Base-by-base conservation (phyloP, 2,888 invertebrate genomes). In the Acleris literana region DNA sequence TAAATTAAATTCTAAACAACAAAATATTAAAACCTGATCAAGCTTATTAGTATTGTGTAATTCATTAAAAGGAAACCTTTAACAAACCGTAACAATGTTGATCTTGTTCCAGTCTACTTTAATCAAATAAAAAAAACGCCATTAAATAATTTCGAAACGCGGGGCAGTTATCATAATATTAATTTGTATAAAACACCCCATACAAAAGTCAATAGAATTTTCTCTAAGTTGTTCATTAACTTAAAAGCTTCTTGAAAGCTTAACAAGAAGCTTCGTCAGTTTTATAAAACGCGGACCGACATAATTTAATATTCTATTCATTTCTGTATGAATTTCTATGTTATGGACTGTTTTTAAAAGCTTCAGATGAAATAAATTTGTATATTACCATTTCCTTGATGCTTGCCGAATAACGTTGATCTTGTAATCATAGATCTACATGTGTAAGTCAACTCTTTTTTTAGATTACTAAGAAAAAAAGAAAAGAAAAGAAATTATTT, bases 291-390 rank as follows among this genome's bases (percentile, higher is more conserved):
- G 85, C 85, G 86, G 83, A 83, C 84, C 85, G 88, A 88, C 87
- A 88, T 91, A 90, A 92, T 92, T 90, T 89, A 90, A 91, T 91
- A 90, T 90, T 91, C 90, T 75, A 90, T 90, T 90, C 88, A 89
- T 87, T 90, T 88, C 85, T 85, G 85, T 90, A 87, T 87, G 87
- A 88, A 86, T 87, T 86, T 87, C 83, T 87, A 82, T 85, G 84
- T 55, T 60, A 54, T 17, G 80, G 78, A 81, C 83, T 81, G 82
- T 82, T 83, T 85, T 81, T 75, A 76, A 80, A 75, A 81, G 83
- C 84, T 85, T 39, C 39, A 85, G 39, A 9, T 39, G 13, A 39
- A 39, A 39, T 39, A 39, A 11, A 11, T 39, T 39, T 39, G 13
- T 2, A 39, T 13, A 13, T 13, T 4, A 39, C 39, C 11, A 9